Base-by-base conservation (phyloP, 2,888 invertebrate genomes). In the Athalia cordata region DNA sequence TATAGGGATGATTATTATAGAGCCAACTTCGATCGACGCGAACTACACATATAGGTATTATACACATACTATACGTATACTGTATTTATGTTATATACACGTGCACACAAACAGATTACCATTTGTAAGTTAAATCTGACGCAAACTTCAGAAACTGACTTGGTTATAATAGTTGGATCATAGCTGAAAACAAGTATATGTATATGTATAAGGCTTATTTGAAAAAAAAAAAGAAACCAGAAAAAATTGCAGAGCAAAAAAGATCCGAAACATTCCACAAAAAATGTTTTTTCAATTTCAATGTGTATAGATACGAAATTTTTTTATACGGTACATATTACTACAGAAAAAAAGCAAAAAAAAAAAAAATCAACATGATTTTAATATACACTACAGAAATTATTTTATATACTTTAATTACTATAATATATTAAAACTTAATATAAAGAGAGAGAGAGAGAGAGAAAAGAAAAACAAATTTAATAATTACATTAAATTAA, bases 131-230 rank as follows among this genome's bases (percentile, higher is more conserved):
- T 11, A 3, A 11, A 52, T 52, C 52, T 9, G 52, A 52, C 52
- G 52, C 52, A 11, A 66, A 66, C 8, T 29, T 29, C 47, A 13
- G 13, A 66, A 11, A 47, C 66, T 47, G 66, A 66, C 47, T 66
- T 9, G 47, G 66, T 66, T 49, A n/a, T n/a, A n/a, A n/a, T n/a
- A 66, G 15, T 15, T 66, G 29, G 29, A 29, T 29, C 29, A 2
- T 29, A 29, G 29, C 29, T 29, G 29, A 29, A 29, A 29, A 29
- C 29, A 29, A 29, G 1, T 29, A 29, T 15, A 9, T 15, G 7
- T 62, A 66, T 66, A 59, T 59, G 59, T n/a, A 49, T 13, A 8
- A 49, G 8, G 47, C 13, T 49, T 49, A 29, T 29, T 29, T 29
- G 2, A 29, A 29, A 29, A 29, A 29, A 29, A 29, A 29, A 0